phyloP scores from a whole-genome alignment of 2,797 vertebrate genomes.

The Scarus forsteni region DNA sequence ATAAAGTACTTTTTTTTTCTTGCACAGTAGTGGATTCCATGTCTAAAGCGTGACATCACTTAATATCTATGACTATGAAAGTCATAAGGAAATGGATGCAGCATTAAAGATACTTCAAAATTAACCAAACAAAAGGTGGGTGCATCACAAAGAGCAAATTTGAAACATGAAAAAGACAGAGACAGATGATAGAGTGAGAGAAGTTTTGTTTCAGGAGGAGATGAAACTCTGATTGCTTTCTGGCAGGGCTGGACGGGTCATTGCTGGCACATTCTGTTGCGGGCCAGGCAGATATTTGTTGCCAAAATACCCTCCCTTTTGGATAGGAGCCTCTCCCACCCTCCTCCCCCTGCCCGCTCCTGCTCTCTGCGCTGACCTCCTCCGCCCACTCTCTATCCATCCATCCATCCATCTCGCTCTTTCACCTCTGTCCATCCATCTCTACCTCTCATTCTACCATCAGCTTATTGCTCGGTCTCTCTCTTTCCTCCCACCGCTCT shows the following conservation, averaged over 20 bases:
- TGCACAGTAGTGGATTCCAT: no score
- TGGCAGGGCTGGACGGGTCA: slow-evolving; percentile 37
- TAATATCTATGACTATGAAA: no score
- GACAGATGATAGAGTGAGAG: slow-evolving; percentile 20
- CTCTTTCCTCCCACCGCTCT: slow-evolving; percentile 64
- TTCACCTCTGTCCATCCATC: slow-evolving; percentile 40
- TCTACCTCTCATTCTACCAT: slow-evolving; percentile 9
- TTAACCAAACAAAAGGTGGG: background rate
- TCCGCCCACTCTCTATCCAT: slow-evolving; percentile 43
- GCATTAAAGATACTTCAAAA: no score
- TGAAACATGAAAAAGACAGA: slow-evolving; percentile 9
- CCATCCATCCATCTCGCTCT: slow-evolving; percentile 31
- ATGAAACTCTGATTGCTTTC: slow-evolving; percentile 60
- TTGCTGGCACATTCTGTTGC: slow-evolving; percentile 17
- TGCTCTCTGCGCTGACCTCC: slow-evolving; percentile 48
- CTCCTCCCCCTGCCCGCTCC: slow-evolving; percentile 35
- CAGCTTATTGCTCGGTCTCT: background rate
- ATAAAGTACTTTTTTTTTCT: no score
- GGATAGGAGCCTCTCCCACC: slow-evolving; percentile 11
- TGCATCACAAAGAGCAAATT: background rate
- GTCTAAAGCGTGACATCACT: no score
- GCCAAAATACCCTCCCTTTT: slow-evolving; percentile 48
- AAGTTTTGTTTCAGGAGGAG: slow-evolving; percentile 18
- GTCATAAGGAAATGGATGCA: no score
- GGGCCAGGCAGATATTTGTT: slow-evolving; percentile 12